phyloP scores from a whole-genome alignment of 1,140 invertebrate species.

The Ceratina japonica region DNA sequence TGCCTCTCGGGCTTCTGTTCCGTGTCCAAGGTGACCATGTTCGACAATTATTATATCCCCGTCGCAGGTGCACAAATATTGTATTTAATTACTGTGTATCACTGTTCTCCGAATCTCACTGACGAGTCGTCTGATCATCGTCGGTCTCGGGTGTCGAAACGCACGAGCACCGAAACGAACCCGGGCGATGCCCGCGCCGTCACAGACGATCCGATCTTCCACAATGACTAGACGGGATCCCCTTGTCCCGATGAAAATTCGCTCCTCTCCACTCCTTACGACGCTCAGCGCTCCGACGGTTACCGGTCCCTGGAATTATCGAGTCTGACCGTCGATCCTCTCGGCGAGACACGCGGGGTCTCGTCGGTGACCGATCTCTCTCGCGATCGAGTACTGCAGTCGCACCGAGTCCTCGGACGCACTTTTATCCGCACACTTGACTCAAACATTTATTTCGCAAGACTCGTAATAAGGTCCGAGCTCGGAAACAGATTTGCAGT shows the following conservation, averaged over 20 bases:
- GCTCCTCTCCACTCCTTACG: constrained; percentile 21
- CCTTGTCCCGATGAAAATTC: constrained; percentile 21
- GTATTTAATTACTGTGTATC: too few relatives aligned
- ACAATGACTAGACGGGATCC: constrained; percentile 40
- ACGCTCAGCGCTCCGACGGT: constrained; percentile 50
- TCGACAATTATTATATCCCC: constrained; percentile 35
- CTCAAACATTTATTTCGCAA: too few relatives aligned
- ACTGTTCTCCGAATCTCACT: constrained; percentile 20
- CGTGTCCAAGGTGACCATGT: constrained; percentile 78
- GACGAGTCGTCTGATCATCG: constrained; percentile 12
- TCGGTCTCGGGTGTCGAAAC: neutral
- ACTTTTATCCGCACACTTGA: too few relatives aligned
- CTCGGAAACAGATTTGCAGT: neutral
- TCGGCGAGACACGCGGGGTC: neutral
- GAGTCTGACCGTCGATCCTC: constrained; percentile 16
- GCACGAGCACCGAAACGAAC: constrained; percentile 2
- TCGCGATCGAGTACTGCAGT: neutral
- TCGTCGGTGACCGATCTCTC: constrained; percentile 29
- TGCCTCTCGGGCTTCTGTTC: constrained; percentile 78
- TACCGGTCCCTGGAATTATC: constrained; percentile 57
- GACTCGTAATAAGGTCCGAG: neutral
- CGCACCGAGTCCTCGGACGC: too few relatives aligned
- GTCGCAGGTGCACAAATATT: neutral
- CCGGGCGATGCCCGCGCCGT: constrained; percentile 4
- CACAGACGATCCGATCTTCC: constrained; percentile 6